Conservation (phyloP, 2,888 invertebrate species). For the Frankliniella fusca region DNA sequence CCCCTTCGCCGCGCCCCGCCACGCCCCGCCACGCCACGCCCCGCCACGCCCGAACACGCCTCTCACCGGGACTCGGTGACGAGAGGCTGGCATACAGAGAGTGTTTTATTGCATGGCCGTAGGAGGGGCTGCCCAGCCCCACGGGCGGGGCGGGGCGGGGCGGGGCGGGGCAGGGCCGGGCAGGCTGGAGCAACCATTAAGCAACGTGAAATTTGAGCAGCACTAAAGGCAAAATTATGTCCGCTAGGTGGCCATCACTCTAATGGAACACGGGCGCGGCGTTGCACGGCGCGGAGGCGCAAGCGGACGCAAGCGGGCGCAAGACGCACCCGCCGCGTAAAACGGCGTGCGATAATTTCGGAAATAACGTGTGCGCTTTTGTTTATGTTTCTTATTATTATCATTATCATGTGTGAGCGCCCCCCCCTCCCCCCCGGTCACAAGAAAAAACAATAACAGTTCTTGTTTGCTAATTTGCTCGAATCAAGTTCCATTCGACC, state of each 20-base stretch:
- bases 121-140: too few species aligned
- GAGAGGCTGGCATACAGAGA: not conserved
- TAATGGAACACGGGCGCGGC: not conserved
- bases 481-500: too few species aligned
- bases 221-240: slow-evolving; percentile 15
- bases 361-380: too few species aligned
- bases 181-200: not conserved
- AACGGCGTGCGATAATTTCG: too few species aligned
- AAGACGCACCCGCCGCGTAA: too few species aligned
- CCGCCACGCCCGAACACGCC: not conserved
- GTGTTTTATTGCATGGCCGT: slow-evolving; percentile 2
- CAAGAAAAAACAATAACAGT: too few species aligned
- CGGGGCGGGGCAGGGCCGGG: not conserved
- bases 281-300: not conserved
- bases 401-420: too few species aligned
- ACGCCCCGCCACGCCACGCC: too few species aligned
- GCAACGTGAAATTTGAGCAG: slow-evolving; percentile 20
- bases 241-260: not conserved
- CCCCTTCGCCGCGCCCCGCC: not conserved
- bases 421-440: too few species aligned
- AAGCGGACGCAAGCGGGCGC: too few species aligned
- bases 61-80: not conserved
- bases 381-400: too few species aligned
- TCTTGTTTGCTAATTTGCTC: too few species aligned
- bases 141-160: not conserved